A percentile compares a stretch with the other conserved stretches of the same genome.
Conservation (phyloP, 2,113 vertebrate genomes). For the Oncorhynchus tshawytscha region DNA sequence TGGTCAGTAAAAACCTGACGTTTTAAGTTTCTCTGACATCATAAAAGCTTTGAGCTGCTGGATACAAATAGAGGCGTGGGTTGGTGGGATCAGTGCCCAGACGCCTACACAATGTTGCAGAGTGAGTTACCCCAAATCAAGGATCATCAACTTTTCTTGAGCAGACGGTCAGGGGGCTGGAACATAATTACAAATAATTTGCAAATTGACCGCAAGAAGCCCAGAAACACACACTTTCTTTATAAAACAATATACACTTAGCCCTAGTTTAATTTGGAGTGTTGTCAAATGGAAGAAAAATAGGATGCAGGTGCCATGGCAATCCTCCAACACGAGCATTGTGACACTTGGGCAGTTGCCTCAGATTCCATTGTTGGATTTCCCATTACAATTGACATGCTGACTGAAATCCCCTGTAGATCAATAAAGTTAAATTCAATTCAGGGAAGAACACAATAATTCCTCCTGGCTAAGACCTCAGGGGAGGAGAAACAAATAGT, state of each 20-base stretch:
- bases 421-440: neutral
- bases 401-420: neutral
- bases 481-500: neutral
- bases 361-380: neutral
- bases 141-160: too few species aligned
- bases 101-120: too few species aligned
- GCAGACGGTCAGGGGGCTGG: too few species aligned
- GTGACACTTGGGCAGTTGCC: neutral
- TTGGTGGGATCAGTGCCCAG: too few species aligned
- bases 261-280: neutral
- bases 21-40: neutral
- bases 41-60: too few species aligned
- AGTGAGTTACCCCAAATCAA: too few species aligned
- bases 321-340: neutral
- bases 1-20: neutral
- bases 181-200: too few species aligned
- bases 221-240: neutral
- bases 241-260: neutral
- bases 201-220: too few species aligned
- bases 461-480: neutral
- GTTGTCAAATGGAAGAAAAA: neutral
- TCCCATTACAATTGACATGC: neutral
- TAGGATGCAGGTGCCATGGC: neutral
- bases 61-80: too few species aligned
- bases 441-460: neutral